A percentile compares a stretch with the other conserved stretches of the same genome.
These are phyloP conservation scores for Drosophila bifasciata DNA, from an alignment of 1,140 invertebrate genomes.

Conservation along the genomic window DNA sequence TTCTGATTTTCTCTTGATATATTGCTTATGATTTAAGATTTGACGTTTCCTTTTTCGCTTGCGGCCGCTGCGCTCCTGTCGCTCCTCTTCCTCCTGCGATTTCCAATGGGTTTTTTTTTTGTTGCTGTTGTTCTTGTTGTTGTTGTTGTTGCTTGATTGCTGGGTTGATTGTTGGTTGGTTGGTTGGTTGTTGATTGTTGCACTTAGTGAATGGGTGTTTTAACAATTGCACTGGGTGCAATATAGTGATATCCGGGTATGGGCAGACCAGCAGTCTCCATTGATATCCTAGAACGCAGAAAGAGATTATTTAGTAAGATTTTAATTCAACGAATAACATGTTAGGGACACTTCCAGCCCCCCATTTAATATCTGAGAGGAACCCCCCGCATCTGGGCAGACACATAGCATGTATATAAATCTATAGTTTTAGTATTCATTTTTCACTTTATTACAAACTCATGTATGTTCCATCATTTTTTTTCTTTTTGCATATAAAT, in stretches of 20 bases:
- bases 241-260: constrained; percentile 96
- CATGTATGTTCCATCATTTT: constrained; percentile 54
- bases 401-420: not conserved
- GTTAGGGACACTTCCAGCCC: no score
- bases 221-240: constrained; percentile 95
- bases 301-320: constrained; percentile 46
- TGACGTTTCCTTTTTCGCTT: constrained; percentile 44
- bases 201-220: constrained; percentile 94
- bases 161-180: constrained; percentile 44
- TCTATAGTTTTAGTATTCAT: constrained; percentile 54
- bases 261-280: constrained; percentile 95
- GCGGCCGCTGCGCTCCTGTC: constrained; percentile 8
- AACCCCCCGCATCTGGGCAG: not conserved
- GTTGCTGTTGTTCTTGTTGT: not conserved
- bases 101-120: constrained; percentile 1
- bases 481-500: constrained; percentile 63
- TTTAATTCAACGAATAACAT: not conserved
- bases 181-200: constrained; percentile 50
- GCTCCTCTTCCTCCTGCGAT: not conserved
- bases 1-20: constrained; percentile 23
- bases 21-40: constrained; percentile 75
- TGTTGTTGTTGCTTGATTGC: constrained; percentile 14
- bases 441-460: constrained; percentile 74
- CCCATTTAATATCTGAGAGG: constrained; percentile 2
- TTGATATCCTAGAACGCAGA: constrained; percentile 90